Evolutionary conservation across 2,113 vertebrate genomes (phyloP).

Genomic region (Pyrgilauda ruficollis): DNA sequence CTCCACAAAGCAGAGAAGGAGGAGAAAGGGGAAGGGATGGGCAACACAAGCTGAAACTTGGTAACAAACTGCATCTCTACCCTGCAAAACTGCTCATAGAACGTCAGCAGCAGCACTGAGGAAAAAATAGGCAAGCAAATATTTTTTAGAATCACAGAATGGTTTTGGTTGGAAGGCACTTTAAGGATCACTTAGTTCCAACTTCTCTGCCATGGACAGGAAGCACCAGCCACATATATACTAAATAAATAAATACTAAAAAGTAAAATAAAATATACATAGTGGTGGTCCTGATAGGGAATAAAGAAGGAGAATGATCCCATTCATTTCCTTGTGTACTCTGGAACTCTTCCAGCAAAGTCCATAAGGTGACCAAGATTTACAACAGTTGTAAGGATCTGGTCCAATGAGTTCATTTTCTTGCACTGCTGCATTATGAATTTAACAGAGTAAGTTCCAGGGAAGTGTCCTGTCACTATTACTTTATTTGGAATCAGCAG

Average conservation of each 20-base stretch:
- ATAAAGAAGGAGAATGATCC: not conserved
- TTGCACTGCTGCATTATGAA: not conserved
- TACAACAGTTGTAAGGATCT: conserved; percentile 2
- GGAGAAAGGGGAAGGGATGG: not conserved
- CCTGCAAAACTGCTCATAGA: not conserved
- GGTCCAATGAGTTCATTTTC: conserved; percentile 13
- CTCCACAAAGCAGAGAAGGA: not conserved
- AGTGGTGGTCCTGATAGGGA: not conserved
- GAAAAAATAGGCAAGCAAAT: not conserved
- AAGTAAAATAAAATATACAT: not conserved
- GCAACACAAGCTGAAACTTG: not conserved
- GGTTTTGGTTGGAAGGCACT: not conserved
- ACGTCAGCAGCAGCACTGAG: not conserved
- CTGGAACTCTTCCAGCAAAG: not conserved
- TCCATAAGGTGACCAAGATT: not conserved
- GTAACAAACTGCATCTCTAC: not conserved
- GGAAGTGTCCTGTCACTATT: conserved; percentile 1
- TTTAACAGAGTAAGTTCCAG: not conserved
- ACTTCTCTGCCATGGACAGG: not conserved
- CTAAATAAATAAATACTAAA: not conserved
- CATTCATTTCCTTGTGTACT: not conserved
- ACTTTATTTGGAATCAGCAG: conserved; percentile 48
- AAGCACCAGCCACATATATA: not conserved
- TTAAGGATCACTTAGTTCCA: not conserved
- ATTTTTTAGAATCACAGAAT: not conserved